These are phyloP conservation scores for Andrena chrysosceles DNA, from an alignment of 2,888 invertebrate genomes.

Conservation along the genomic window DNA sequence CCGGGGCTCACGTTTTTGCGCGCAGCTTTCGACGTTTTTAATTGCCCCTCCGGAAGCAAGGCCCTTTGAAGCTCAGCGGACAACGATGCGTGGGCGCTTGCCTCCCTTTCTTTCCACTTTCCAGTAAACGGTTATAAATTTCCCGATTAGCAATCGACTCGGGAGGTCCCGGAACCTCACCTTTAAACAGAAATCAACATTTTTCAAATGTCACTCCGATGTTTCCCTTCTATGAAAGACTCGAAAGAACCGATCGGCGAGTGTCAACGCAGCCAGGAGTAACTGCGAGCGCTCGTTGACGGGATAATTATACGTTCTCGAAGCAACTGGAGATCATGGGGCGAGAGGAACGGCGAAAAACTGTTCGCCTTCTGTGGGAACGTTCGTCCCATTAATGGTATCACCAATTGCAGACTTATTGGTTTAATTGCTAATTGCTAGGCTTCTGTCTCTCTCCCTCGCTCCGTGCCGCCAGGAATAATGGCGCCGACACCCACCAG, in stretches of 20 bases:
- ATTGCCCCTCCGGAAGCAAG: slow-evolving; percentile 32
- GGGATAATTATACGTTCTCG: slow-evolving; percentile 69
- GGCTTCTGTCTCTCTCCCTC: slow-evolving; percentile 61
- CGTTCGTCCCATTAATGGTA: slow-evolving; percentile 78
- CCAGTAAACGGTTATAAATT: not conserved
- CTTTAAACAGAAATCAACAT: not conserved
- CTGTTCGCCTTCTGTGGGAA: slow-evolving; percentile 72
- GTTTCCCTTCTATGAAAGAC: not conserved
- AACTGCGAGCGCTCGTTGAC: slow-evolving; percentile 28
- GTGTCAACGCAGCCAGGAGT: not conserved
- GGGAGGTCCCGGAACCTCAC: not conserved
- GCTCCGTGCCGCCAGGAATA: slow-evolving; percentile 38
- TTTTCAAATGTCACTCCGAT: too few species aligned
- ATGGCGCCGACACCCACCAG: slow-evolving; percentile 73
- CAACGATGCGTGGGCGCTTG: not conserved
- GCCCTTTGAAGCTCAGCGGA: not conserved
- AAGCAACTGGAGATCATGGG: slow-evolving; percentile 62
- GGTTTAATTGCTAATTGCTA: slow-evolving; percentile 84
- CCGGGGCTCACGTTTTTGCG: slow-evolving; percentile 25
- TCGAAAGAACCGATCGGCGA: not conserved
- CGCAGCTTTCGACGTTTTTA: slow-evolving; percentile 37
- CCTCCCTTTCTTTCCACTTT: not conserved
- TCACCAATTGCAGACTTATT: slow-evolving; percentile 83
- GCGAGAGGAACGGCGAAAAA: slow-evolving; percentile 60
- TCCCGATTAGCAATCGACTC: not conserved